Conservation (phyloP, 2,113 vertebrate genomes). For the Anthoscopus minutus region DNA sequence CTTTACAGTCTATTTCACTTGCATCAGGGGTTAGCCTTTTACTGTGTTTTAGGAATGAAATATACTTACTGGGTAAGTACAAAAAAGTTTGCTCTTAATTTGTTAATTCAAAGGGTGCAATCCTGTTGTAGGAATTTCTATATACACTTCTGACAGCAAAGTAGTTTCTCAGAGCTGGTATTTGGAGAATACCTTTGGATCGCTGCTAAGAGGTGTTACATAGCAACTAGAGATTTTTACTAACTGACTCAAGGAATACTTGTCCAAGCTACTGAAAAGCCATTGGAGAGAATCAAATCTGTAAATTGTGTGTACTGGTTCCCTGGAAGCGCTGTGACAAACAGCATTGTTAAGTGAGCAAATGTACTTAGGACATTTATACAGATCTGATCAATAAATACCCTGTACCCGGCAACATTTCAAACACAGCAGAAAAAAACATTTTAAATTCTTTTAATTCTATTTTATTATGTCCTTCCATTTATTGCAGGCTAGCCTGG, state of each 20-base stretch:
- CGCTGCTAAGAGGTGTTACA: not conserved
- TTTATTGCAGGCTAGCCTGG: not conserved
- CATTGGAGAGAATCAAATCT: not conserved
- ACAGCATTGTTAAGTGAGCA: not conserved
- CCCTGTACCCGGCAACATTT: not conserved
- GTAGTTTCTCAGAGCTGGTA: not conserved
- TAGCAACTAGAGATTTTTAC: not conserved
- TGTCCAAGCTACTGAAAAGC: not conserved
- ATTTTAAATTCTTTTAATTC: not conserved
- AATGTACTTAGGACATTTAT: not conserved
- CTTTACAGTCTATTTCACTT: not conserved
- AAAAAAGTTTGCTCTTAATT: not conserved
- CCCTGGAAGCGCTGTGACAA: not conserved
- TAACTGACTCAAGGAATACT: not conserved
- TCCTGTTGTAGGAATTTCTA: not conserved
- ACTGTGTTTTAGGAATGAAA: not conserved
- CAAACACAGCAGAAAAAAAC: rapidly evolving
- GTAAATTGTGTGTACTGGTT: not conserved
- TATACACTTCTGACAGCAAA: not conserved
- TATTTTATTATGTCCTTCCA: not conserved
- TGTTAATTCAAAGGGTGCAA: not conserved
- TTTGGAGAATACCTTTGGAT: not conserved
- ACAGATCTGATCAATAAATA: not conserved
- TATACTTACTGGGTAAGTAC: not conserved
- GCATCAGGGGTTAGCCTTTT: not conserved